A percentile compares a stretch with the other conserved stretches of the same genome.
Evolutionary conservation across 2,888 invertebrate genomes (phyloP).

Genomic region (Drosophila colorata): DNA sequence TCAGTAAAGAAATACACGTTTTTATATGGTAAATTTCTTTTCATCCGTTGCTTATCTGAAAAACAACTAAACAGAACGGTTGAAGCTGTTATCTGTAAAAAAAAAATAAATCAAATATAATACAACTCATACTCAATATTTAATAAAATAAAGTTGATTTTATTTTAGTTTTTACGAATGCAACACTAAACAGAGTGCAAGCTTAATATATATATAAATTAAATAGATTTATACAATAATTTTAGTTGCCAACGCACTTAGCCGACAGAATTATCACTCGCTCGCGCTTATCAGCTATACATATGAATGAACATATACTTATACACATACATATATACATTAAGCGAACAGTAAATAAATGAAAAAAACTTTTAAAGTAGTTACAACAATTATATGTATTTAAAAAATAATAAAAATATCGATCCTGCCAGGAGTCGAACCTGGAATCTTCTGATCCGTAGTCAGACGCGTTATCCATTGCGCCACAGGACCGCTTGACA

Average conservation of each 20-base stretch:
- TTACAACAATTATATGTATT: neutral
- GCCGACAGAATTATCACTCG: no score
- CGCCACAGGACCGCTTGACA: constrained; percentile 79
- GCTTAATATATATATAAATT: neutral
- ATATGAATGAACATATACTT: no score
- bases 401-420: constrained; percentile 17
- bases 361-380: no score
- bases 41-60: constrained; percentile 1
- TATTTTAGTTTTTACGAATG: neutral
- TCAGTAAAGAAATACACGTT: neutral
- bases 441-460: constrained; percentile 85
- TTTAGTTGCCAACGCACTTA: no score
- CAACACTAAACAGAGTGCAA: neutral
- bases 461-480: constrained; percentile 84
- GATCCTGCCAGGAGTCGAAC: constrained; percentile 85
- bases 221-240: no score
- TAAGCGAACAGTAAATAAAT: neutral
- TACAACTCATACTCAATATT: no score
- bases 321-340: no score
- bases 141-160: no score
- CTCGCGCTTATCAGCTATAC: no score
- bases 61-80: neutral
- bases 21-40: neutral
- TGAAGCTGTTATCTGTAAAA: neutral
- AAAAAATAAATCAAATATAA: neutral